Conservation (phyloP, 2,113 vertebrate genomes). For the Lamprotornis superbus region DNA sequence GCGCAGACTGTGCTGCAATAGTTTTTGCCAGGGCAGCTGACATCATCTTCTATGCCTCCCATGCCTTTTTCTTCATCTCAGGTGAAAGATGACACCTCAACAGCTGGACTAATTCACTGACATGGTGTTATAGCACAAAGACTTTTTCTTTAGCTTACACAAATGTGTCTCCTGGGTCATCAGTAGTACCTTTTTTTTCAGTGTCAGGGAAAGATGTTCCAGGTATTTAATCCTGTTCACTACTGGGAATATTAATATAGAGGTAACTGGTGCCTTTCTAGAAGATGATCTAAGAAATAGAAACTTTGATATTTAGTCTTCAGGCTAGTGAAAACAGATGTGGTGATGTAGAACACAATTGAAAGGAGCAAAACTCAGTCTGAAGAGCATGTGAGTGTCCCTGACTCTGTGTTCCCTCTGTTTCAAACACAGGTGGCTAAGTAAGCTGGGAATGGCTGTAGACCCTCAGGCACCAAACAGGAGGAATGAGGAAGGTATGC, state of each 20-base stretch:
- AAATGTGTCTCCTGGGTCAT: not conserved
- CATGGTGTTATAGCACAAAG: not conserved
- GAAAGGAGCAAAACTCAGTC: not conserved
- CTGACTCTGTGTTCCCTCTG: not conserved
- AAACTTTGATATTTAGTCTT: not conserved
- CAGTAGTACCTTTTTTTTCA: not conserved
- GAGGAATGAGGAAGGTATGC: constrained; percentile 77
- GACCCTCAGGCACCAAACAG: constrained; percentile 73
- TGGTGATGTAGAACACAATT: not conserved
- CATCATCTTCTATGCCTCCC: not conserved
- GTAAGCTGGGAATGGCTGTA: constrained; percentile 89
- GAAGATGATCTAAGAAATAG: not conserved
- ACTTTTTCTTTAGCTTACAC: not conserved
- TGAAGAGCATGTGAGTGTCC: not conserved
- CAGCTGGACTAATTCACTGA: not conserved
- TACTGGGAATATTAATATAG: not conserved
- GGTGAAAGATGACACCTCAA: not conserved
- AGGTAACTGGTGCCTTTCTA: not conserved
- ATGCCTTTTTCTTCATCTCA: not conserved
- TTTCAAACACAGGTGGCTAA: constrained; percentile 86
- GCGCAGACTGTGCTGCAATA: not conserved
- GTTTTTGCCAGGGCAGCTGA: not conserved
- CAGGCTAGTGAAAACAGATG: not conserved
- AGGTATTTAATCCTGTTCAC: not conserved
- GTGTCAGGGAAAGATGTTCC: not conserved